Evolutionary conservation across 2,888 invertebrate species (phyloP).

Genomic region (Vanessa cardui): DNA sequence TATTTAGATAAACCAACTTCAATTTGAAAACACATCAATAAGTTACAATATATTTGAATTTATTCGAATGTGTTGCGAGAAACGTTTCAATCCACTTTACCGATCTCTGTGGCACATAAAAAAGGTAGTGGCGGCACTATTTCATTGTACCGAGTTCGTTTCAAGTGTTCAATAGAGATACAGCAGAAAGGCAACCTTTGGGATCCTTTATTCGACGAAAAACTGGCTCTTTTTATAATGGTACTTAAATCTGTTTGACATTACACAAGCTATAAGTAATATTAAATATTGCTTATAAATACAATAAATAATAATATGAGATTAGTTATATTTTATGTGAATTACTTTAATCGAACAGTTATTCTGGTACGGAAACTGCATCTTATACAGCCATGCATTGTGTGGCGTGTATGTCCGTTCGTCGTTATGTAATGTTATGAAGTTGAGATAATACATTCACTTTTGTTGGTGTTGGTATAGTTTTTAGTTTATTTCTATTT

Average conservation of each 20-base stretch:
- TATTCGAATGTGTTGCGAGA: slow-evolving; percentile 17
- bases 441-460: too few relatives aligned
- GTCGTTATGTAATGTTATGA: too few relatives aligned
- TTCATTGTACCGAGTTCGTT: slow-evolving; percentile 41
- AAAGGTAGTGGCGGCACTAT: slow-evolving; percentile 37
- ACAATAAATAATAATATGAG: too few relatives aligned
- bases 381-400: too few relatives aligned
- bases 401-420: too few relatives aligned
- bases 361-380: too few relatives aligned
- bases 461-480: too few relatives aligned
- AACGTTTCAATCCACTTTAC: slow-evolving; percentile 31
- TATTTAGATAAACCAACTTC: not conserved
- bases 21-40: slow-evolving; percentile 1
- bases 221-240: slow-evolving; percentile 61
- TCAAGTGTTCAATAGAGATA: slow-evolving; percentile 58
- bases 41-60: slow-evolving; percentile 16
- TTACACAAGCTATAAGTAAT: slow-evolving; percentile 38
- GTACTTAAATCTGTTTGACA: slow-evolving; percentile 55
- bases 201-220: slow-evolving; percentile 60
- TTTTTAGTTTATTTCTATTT: too few relatives aligned
- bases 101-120: slow-evolving; percentile 34
- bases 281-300: not conserved
- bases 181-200: slow-evolving; percentile 61
- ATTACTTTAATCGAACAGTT: too few relatives aligned
- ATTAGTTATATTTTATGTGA: too few relatives aligned